Evolutionary conservation across 2,113 vertebrate species (phyloP).

Genomic region (Indicator indicator): DNA sequence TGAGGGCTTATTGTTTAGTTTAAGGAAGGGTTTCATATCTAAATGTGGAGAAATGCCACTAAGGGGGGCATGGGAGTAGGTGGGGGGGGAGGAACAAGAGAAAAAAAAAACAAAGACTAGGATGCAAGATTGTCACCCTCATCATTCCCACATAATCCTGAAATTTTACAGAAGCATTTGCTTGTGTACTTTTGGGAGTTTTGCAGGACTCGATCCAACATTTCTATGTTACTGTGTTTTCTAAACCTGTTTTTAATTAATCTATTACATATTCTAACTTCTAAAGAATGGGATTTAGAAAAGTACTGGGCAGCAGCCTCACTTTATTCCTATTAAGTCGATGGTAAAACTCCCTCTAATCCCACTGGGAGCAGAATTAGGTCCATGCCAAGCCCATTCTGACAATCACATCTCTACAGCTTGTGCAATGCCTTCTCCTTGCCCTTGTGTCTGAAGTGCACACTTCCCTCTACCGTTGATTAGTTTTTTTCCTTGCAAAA

Average conservation of each 20-base stretch:
- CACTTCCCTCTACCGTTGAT: not conserved
- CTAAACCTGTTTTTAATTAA: slow-evolving; percentile 57
- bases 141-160: not conserved
- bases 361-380: slow-evolving; percentile 24
- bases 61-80: too few species aligned
- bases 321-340: slow-evolving; percentile 52
- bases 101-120: not conserved
- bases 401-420: not conserved
- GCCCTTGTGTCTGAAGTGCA: not conserved
- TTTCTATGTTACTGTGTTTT: not conserved
- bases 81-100: too few species aligned
- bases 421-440: not conserved
- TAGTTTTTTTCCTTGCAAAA: not conserved
- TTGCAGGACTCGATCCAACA: not conserved
- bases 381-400: not conserved
- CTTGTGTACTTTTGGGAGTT: not conserved
- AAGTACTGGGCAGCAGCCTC: slow-evolving; percentile 11
- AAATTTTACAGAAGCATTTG: slow-evolving; percentile 10
- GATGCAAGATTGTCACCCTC: not conserved
- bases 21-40: not conserved
- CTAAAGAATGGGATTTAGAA: slow-evolving; percentile 37
- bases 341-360: slow-evolving; percentile 14
- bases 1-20: not conserved
- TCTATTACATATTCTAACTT: slow-evolving; percentile 19
- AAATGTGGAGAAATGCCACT: not conserved